Conservation (phyloP, 2,888 invertebrate genomes). For the Adineta ricciae region DNA sequence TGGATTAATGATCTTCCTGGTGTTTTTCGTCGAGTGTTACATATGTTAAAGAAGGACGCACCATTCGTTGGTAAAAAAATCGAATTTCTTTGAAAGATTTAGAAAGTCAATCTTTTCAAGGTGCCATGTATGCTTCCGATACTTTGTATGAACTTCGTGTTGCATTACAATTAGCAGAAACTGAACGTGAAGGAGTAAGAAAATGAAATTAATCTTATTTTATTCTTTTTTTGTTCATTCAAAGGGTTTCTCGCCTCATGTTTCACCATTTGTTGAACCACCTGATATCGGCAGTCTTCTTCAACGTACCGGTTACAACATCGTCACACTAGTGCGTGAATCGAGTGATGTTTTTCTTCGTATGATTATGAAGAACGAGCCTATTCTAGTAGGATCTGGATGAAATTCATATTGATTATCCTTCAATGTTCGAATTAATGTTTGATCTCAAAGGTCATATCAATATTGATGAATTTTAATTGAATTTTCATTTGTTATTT, state of each 20-base stretch:
- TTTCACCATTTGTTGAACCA: constrained; percentile 79
- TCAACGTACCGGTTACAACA: constrained; percentile 71
- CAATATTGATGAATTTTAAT: background rate
- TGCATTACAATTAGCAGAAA: constrained; percentile 81
- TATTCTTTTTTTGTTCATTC: constrained; percentile 36
- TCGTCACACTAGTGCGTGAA: constrained; percentile 68
- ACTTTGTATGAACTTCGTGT: constrained; percentile 79
- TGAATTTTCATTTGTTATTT: background rate
- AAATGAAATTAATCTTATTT: background rate
- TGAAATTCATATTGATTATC: constrained; percentile 76
- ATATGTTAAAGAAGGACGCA: constrained; percentile 31
- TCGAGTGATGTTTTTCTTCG: background rate
- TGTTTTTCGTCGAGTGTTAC: constrained; percentile 46
- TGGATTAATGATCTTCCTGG: constrained; percentile 97
- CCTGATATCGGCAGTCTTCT: constrained; percentile 78
- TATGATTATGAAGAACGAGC: background rate
- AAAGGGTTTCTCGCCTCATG: constrained; percentile 74
- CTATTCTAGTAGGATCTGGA: constrained; percentile 61
- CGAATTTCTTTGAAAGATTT: background rate
- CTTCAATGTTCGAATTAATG: constrained; percentile 84
- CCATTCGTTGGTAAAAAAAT: constrained; percentile 14
- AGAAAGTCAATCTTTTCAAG: background rate
- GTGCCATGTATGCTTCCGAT: constrained; percentile 79
- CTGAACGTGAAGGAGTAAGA: constrained; percentile 66
- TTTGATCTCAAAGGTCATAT: constrained; percentile 62